Evolutionary conservation across 2,888 invertebrate genomes (phyloP).

Genomic region (Phyllotreta striolata): DNA sequence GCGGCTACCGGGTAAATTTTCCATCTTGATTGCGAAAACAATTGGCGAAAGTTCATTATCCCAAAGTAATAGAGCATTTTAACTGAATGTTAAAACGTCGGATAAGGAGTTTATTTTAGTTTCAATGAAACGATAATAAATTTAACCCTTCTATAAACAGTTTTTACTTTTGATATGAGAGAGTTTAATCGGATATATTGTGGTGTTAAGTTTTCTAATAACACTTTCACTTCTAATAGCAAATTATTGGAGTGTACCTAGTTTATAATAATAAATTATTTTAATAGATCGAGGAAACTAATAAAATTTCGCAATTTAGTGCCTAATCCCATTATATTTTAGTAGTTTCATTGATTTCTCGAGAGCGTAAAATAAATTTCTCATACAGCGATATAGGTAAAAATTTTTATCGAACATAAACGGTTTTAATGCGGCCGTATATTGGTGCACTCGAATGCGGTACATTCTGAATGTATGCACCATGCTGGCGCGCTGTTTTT

Average conservation of each 20-base stretch:
- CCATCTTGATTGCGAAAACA: too few species aligned
- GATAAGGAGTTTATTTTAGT: too few species aligned
- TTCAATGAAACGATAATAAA: too few species aligned
- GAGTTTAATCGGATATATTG: too few species aligned
- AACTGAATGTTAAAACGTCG: too few species aligned
- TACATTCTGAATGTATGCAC: constrained; percentile 18
- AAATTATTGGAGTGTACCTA: background rate
- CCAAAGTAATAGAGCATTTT: too few species aligned
- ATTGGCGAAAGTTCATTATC: too few species aligned
- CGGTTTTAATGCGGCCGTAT: constrained; percentile 19
- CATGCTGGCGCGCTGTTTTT: constrained; percentile 13
- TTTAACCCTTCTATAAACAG: too few species aligned
- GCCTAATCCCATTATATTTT: constrained; percentile 3
- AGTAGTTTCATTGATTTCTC: constrained; percentile 14
- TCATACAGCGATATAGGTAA: constrained; percentile 12
- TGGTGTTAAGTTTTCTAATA: too few species aligned
- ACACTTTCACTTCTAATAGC: too few species aligned
- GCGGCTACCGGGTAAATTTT: constrained; percentile 5
- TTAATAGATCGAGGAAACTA: constrained; percentile 4
- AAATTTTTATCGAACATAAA: constrained; percentile 24
- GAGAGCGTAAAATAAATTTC: constrained; percentile 15
- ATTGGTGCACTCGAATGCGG: constrained; percentile 19
- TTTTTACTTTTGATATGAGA: too few species aligned
- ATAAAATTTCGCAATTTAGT: background rate
- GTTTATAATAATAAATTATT: constrained; percentile 6